Percentiles rank a stretch among this genome's conserved stretches.
These are phyloP conservation scores for Diprion similis DNA, from an alignment of 1,140 invertebrate genomes.

Conservation along the genomic window DNA sequence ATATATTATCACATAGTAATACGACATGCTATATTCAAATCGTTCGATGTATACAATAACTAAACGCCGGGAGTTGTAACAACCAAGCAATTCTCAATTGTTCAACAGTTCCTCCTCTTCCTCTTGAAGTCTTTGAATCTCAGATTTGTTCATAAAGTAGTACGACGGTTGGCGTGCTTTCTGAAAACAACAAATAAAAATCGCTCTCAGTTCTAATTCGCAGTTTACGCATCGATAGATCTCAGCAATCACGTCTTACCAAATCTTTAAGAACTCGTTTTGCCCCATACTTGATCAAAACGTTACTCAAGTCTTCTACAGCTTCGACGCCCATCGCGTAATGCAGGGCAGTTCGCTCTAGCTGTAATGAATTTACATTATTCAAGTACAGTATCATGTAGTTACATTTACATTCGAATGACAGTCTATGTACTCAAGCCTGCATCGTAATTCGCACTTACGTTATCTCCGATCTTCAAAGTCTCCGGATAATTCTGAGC, in stretches of 20 bases:
- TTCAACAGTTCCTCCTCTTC: conserved; percentile 70
- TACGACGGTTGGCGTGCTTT: conserved; percentile 89
- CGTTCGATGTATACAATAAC: too few species aligned
- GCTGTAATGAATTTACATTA: conserved; percentile 60
- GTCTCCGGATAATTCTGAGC: conserved; percentile 76
- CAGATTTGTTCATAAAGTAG: conserved; percentile 91
- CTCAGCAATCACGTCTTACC: conserved; percentile 51
- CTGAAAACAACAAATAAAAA: conserved; percentile 43
- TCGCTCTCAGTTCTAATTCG: conserved; percentile 13
- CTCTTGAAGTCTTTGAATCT: conserved; percentile 82
- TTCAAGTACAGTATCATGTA: conserved; percentile 2
- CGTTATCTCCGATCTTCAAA: conserved; percentile 82
- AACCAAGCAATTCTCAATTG: too few species aligned
- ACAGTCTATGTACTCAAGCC: neutral
- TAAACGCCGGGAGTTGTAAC: too few species aligned
- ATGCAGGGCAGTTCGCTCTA: conserved; percentile 85
- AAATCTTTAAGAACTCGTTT: conserved; percentile 84
- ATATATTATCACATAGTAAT: too few species aligned
- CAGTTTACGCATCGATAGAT: conserved; percentile 12
- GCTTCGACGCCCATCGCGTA: conserved; percentile 89
- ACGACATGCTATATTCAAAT: too few species aligned
- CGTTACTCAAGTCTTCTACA: conserved; percentile 79
- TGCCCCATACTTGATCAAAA: conserved; percentile 82
- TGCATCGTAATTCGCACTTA: conserved; percentile 60
- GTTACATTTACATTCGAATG: too few species aligned